Conservation (phyloP, 2,888 invertebrate species). For the Blastobasis lacticolella region DNA sequence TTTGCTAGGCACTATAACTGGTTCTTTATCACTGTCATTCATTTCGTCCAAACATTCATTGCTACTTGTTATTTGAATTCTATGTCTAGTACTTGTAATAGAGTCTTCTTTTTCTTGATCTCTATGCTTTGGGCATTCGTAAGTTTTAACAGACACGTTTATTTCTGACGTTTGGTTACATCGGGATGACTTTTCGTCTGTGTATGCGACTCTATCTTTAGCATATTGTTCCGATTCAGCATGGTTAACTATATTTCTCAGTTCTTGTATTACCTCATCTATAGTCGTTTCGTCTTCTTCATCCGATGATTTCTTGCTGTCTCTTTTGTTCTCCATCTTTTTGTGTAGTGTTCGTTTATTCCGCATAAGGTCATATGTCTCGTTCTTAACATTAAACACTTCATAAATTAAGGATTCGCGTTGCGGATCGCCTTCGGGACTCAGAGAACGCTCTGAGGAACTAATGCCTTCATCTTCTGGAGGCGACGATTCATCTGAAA, state of each 20-base stretch:
- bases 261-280: slow-evolving; percentile 89
- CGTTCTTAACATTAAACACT: slow-evolving; percentile 74
- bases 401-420: slow-evolving; percentile 76
- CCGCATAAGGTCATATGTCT: slow-evolving; percentile 66
- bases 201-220: slow-evolving; percentile 46
- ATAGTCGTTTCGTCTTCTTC: slow-evolving; percentile 88
- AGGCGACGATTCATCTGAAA: slow-evolving; percentile 80
- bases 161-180: slow-evolving; percentile 61
- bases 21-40: slow-evolving; percentile 69
- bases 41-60: slow-evolving; percentile 66
- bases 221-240: slow-evolving; percentile 81
- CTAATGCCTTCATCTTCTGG: slow-evolving; percentile 93
- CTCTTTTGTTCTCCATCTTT: slow-evolving; percentile 46
- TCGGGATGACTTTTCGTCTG: slow-evolving; percentile 47
- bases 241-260: slow-evolving; percentile 88
- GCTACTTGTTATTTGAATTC: slow-evolving; percentile 62
- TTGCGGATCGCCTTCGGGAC: slow-evolving; percentile 80
- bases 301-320: slow-evolving; percentile 62
- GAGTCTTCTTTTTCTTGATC: slow-evolving; percentile 67
- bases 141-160: slow-evolving; percentile 44
- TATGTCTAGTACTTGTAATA: slow-evolving; percentile 68
- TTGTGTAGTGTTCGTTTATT: slow-evolving; percentile 58
- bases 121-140: slow-evolving; percentile 46
- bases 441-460: slow-evolving; percentile 86
- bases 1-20: slow-evolving; percentile 84